Evolutionary conservation across 1,140 invertebrate genomes (phyloP).

Genomic region (Atta cephalotes): DNA sequence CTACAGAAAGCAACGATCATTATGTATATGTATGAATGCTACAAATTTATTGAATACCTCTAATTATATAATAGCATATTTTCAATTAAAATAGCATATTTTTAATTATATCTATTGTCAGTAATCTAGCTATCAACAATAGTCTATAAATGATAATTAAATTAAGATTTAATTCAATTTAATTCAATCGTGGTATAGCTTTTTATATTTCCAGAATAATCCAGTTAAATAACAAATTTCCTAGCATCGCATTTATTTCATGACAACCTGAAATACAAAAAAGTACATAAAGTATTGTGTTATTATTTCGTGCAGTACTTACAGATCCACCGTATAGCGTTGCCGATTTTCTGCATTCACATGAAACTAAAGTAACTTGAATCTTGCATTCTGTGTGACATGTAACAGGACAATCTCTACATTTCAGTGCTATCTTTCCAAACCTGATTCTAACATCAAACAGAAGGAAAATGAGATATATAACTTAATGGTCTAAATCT

Average conservation of each 20-base stretch:
- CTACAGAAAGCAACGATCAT: too few relatives aligned
- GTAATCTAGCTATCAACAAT: too few relatives aligned
- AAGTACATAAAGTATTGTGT: background rate
- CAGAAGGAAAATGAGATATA: background rate
- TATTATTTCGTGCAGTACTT: conserved; percentile 58
- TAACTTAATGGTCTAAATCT: background rate
- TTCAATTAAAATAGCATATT: background rate
- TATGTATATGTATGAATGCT: too few relatives aligned
- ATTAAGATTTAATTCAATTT: background rate
- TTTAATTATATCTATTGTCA: background rate
- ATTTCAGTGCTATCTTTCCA: conserved; percentile 92
- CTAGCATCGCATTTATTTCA: background rate
- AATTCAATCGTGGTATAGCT: background rate
- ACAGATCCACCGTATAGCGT: conserved; percentile 85
- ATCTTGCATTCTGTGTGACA: conserved; percentile 94
- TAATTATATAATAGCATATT: background rate
- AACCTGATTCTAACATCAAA: conserved; percentile 90
- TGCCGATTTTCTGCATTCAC: conserved; percentile 90
- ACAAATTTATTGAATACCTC: background rate
- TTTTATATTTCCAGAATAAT: background rate
- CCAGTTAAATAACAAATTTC: background rate
- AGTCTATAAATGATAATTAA: background rate
- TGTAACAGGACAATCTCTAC: conserved; percentile 91
- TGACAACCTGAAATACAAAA: background rate
- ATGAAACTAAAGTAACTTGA: conserved; percentile 91